A percentile compares a stretch with the other conserved stretches of the same genome.
Conservation (phyloP, 64 coral and sea anemone species). For the Pachyseris speciosa region DNA sequence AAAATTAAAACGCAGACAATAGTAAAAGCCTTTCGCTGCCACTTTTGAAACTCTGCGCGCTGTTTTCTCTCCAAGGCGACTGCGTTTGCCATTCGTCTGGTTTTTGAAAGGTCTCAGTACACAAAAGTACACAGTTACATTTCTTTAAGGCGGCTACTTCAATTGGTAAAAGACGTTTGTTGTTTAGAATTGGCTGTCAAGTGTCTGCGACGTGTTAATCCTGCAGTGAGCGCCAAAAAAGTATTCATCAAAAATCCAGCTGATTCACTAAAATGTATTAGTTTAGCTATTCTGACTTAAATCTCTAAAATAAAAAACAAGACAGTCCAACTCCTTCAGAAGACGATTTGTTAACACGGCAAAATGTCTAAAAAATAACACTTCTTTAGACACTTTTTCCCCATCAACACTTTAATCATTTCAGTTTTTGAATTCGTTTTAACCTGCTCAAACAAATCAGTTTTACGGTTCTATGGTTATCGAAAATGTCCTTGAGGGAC, state of each 20-base stretch:
- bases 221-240: not conserved
- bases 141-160: not conserved
- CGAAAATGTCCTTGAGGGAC: no score
- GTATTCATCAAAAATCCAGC: not conserved
- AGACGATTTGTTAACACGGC: no score
- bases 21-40: not conserved
- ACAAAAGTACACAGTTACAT: not conserved
- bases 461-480: no score
- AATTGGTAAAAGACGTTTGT: not conserved
- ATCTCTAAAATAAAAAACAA: no score
- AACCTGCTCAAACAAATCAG: no score
- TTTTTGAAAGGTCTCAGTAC: not conserved
- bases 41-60: not conserved
- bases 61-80: not conserved
- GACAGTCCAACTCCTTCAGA: no score
- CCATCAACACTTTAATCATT: no score
- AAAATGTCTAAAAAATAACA: no score
- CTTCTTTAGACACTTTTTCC: no score
- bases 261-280: no score
- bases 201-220: conserved; percentile 3
- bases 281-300: not conserved
- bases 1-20: conserved; percentile 8
- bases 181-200: conserved; percentile 17
- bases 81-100: not conserved
- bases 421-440: no score